Base-by-base conservation (phyloP, 2,797 vertebrate species). In the Sandelia bainsii region DNA sequence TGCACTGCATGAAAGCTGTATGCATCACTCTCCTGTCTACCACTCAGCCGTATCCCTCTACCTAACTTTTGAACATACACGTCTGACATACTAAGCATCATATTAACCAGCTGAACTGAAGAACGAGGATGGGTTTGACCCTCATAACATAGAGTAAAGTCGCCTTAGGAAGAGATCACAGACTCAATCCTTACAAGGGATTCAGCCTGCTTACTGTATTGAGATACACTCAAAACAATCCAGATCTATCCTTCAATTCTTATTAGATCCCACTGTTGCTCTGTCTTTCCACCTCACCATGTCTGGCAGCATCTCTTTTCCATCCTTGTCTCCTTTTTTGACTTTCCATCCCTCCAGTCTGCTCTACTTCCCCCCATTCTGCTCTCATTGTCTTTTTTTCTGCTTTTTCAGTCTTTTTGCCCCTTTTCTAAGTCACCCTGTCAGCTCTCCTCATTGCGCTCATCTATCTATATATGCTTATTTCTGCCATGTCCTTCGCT, bases 401-500 rank as follows among this genome's bases (percentile, higher is more conserved):
- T 70, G 45, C 61, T 61, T 62, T 72, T 72, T 80, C 63, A 29
- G 39, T 81, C 63, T 72, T 61, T 80, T 63, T 69, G 39, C 52
- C 69, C 60, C 54, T 52, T 76, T 75, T 79, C 84, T 82, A 84
- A 90, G 87, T 90, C 88, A 90, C 88, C 85, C 87, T 90, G 88
- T 91, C 90, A 89, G 89, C 73, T 79, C 72, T 62, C 76, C 69
- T 84, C 83, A 76, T 84, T 75, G 80, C 70, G 79, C 80, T 81
- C 87, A 90, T 92, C 89, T 89, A 79, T 92, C 89, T 89, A 77
- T 81, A 83, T 85, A 84, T 89, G 87, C 77, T 86, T 90, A 82
- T 89, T 85, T 86, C 87, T 84, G 68, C 82, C 61, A 50, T 42
- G 83, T 87, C 87, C 89, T 91, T 89, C 80, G 66, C 85, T 86